Conservation (phyloP, 2,888 invertebrate genomes). For the Orthosia gothica region DNA sequence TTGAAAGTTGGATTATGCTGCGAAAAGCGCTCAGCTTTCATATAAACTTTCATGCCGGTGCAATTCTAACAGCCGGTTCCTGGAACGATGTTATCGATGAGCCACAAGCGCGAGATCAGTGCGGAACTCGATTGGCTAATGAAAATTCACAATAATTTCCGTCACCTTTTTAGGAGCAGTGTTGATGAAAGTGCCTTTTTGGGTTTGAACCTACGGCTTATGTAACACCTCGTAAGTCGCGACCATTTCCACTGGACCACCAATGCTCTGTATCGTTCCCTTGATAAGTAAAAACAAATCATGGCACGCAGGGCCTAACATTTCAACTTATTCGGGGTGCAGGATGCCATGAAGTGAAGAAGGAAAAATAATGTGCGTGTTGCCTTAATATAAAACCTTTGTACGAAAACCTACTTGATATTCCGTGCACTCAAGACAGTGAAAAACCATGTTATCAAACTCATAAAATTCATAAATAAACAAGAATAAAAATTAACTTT, state of each 20-base stretch:
- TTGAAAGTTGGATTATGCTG: conserved; percentile 10
- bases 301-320: background rate
- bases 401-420: conserved; percentile 11
- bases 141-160: no score
- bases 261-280: background rate
- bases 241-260: no score
- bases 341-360: background rate
- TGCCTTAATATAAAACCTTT: background rate
- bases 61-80: background rate
- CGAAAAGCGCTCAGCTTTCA: background rate
- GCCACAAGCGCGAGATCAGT: background rate
- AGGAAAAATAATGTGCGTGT: background rate
- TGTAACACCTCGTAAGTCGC: no score
- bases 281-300: background rate
- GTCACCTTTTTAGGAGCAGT: no score
- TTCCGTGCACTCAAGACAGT: conserved; percentile 21
- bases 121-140: no score
- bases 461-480: conserved; percentile 37
- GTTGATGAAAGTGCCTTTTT: no score
- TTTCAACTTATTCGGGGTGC: background rate
- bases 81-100: no score
- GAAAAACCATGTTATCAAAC: conserved; percentile 7
- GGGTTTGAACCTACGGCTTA: no score
- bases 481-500: conserved; percentile 19
- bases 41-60: background rate